Evolutionary conservation across 2,888 invertebrate species (phyloP), one percentile per base, ranked within the genome.

Genomic region (Drosophila kuntzei): DNA sequence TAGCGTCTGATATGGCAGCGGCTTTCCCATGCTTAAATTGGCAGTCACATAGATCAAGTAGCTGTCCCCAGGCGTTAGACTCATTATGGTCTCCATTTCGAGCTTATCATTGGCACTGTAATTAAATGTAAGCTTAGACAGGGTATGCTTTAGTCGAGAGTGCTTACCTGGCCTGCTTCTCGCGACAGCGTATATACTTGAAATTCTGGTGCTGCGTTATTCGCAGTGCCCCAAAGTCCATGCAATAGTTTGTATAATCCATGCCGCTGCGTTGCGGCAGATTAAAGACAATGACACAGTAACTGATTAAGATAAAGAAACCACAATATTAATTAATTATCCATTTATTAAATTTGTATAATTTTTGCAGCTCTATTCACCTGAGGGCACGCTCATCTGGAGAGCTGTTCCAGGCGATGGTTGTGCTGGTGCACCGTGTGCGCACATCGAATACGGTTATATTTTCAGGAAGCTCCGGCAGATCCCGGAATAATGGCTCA

Each of bases 1-100:
- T 6, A 94, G 90, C 22, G 94, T 90, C 86, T 94, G 93, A 80
- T 95, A 95, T 1, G 94, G 94, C 49, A 94, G 81, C 2, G 93
- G 93, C 79, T 93, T 93, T 18, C 94, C 94, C 81, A 93, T 93
- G 43, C 92, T 92, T 62, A 94, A 93, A 69, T 93, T 93, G 3
- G 94, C 93, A 0, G 94, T 94, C 9, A 95, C 93, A 85, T 94
- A 94, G 14, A 94, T 92, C 39, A 94, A 92, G 76, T 95, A 95
- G 34, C 91, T 92, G 72, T 92, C 93, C 9, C 93, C 93, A 1
- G 94, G 93, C 60, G 92, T 92, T 36, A 95, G 89, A 61, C 94
- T 93, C 6, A 91, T 90, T 18, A 91, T 90, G 18, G 91, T 90
- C 41, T 90, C 89, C 16, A 93, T 93, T 73, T 94, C 92, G n/a